phyloP scores from a whole-genome alignment of 2,888 invertebrate genomes.

The Beris chalybata region DNA sequence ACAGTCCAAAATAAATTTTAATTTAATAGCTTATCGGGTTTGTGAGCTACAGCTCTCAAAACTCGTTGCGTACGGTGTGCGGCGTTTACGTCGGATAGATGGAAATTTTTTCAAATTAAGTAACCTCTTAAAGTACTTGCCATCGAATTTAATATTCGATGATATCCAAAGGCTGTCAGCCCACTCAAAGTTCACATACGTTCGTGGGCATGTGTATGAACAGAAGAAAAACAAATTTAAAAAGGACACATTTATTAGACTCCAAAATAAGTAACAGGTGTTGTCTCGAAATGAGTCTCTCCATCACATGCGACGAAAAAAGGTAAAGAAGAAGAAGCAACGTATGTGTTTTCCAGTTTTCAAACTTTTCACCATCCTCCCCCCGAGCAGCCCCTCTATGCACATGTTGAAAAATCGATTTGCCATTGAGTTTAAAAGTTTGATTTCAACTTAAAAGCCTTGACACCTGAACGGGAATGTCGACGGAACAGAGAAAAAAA shows the following conservation, averaged over 20 bases:
- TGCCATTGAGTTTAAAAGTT: constrained; percentile 13
- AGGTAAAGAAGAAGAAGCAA: constrained; percentile 5
- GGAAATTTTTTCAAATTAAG: too few relatives aligned
- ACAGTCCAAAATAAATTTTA: too few relatives aligned
- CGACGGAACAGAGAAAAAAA: too few relatives aligned
- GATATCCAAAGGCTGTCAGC: too few relatives aligned
- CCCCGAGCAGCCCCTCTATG: background rate
- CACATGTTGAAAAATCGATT: constrained; percentile 32
- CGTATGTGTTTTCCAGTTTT: background rate
- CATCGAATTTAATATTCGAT: too few relatives aligned
- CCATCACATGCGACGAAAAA: constrained; percentile 14
- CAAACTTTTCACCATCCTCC: background rate
- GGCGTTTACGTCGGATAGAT: too few relatives aligned
- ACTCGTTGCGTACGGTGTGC: too few relatives aligned
- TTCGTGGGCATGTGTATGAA: constrained; percentile 2
- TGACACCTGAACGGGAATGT: too few relatives aligned
- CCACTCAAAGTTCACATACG: constrained; percentile 1
- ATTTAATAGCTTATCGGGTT: too few relatives aligned
- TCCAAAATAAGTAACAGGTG: constrained; percentile 32
- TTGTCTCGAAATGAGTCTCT: constrained; percentile 29
- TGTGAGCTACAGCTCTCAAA: too few relatives aligned
- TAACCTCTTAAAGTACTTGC: too few relatives aligned
- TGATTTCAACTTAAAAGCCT: constrained; percentile 18
- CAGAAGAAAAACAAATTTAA: background rate
- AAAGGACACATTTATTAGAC: constrained; percentile 1